Conservation (phyloP, 1,140 invertebrate genomes). For the Ceratosolen fusciceps region DNA sequence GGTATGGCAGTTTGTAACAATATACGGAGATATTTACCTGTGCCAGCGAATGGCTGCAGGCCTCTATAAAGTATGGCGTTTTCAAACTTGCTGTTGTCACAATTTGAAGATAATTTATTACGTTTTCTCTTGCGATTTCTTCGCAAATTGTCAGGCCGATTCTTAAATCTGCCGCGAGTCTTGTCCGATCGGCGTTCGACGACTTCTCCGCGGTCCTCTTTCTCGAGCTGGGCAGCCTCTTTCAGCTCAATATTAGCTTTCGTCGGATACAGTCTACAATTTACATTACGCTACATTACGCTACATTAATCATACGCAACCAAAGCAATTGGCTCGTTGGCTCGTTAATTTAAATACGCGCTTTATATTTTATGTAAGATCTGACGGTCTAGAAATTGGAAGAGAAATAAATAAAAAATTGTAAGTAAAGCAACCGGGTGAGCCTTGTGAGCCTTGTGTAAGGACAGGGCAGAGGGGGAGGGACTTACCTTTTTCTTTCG, state of each 20-base stretch:
- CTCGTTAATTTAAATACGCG: no score
- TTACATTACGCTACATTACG: no score
- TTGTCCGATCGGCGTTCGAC: conserved; percentile 68
- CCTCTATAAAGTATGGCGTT: conserved; percentile 56
- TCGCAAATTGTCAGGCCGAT: not conserved
- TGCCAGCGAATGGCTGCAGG: conserved; percentile 60
- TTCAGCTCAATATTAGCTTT: conserved; percentile 79
- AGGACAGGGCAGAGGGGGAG: no score
- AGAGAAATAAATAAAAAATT: no score
- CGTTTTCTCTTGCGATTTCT: conserved; percentile 47
- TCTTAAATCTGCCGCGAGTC: conserved; percentile 49
- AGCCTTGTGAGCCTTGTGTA: no score
- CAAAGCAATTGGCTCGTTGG: no score
- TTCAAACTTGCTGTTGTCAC: conserved; percentile 16
- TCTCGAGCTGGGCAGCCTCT: conserved; percentile 76
- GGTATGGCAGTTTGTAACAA: no score
- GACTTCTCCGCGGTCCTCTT: conserved; percentile 78
- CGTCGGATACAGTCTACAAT: conserved; percentile 76
- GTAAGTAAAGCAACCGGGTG: no score
- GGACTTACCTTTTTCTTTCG: conserved; percentile 80
- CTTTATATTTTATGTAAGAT: no score
- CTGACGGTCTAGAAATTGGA: no score
- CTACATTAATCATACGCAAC: no score
- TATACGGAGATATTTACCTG: conserved; percentile 55
- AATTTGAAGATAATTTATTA: conserved; percentile 44